Evolutionary conservation across 2,888 invertebrate genomes (phyloP), one percentile per base, ranked within the genome.

Genomic region (Sycophila texana): DNA sequence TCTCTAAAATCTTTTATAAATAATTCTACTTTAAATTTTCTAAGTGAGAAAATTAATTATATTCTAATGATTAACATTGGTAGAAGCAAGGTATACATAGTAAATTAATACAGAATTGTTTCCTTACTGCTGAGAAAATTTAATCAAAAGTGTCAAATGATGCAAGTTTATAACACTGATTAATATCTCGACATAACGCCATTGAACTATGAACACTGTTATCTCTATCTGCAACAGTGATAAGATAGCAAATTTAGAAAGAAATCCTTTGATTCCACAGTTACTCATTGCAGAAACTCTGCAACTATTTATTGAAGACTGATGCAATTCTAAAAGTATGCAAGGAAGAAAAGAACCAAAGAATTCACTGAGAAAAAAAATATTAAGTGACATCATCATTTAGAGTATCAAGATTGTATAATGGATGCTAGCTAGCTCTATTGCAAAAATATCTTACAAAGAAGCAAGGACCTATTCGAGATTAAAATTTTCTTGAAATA

Each of bases 221-320:
- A 74, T 80, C 74, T 71, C 58, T 80, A 65, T 80, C 74, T 77
- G 74, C 22, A 71, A 71, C 70, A 74, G 30, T 73, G 76, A 80
- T 80, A 80, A 76, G 72, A 80, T 80, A 76, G 65, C 39, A 18
- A 72, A 61, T 80, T 60, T 63, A 76, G n/a, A 65, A 16, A 75
- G 39, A 10, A 26, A 76, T 74, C 14, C 13, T 74, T 79, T 71
- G 74, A 74, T 79, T 67, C 26, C 67, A 51, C 58, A 39, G 18
- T 61, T 30, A 30, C 55, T 20, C 65, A 65, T 68, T 5, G 53
- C 22, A 14, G 60, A 77, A 4, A 74, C 55, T 72, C 30, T 18
- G 18, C 26, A 22, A 5, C 66, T 12, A 66, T 74, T 71, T 81
- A 77, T 77, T 20, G 47, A 55, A 57, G 47, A 77, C 51, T 72